Percentiles rank a stretch among this genome's conserved stretches.
Evolutionary conservation across 2,113 vertebrate genomes (phyloP).

Genomic region (Eretmochelys imbricata): DNA sequence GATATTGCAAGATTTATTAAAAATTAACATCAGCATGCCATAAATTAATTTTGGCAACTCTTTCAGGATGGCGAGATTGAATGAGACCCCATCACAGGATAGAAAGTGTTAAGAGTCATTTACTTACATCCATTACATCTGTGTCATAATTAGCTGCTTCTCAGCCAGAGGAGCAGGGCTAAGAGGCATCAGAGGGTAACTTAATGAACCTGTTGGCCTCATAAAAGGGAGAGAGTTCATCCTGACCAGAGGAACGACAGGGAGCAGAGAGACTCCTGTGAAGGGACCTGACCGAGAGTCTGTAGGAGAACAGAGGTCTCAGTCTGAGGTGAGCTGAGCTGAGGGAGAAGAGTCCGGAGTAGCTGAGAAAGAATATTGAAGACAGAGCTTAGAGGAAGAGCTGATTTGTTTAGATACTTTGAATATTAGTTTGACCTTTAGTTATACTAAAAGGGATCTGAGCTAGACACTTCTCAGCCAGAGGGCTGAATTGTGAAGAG

Average conservation of each 20-base stretch:
- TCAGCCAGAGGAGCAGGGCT: background rate
- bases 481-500: background rate
- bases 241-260: background rate
- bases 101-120: background rate
- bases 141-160: background rate
- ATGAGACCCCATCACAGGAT: background rate
- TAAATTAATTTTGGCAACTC: background rate
- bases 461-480: background rate
- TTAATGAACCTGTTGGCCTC: background rate
- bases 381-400: background rate
- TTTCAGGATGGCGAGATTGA: background rate
- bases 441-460: background rate
- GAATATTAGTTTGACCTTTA: background rate
- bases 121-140: background rate
- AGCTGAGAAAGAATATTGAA: background rate
- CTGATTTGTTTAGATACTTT: background rate
- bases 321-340: background rate
- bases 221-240: background rate
- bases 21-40: background rate
- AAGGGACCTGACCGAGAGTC: background rate
- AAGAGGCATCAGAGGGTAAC: background rate
- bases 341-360: background rate
- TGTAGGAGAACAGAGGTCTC: background rate
- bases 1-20: background rate
- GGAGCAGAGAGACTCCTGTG: background rate